A percentile compares a stretch with the other conserved stretches of the same genome.
phyloP scores from a whole-genome alignment of 1,140 invertebrate genomes.

The Lasioglossum baleicum region DNA sequence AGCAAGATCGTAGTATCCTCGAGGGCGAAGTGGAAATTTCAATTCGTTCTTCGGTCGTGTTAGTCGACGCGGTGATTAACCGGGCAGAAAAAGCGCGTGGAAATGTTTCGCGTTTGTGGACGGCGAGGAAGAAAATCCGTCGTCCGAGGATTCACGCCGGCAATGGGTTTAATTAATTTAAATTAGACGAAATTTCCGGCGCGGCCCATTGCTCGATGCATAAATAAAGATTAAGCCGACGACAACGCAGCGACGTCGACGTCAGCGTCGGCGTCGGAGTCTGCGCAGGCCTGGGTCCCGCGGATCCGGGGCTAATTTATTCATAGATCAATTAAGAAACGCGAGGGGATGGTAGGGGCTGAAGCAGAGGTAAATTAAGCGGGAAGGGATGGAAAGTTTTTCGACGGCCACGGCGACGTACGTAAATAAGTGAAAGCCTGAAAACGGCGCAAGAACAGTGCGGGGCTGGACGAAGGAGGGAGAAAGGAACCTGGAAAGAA shows the following conservation, averaged over 20 bases:
- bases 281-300: neutral
- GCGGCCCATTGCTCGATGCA: slow-evolving; percentile 15
- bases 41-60: neutral
- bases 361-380: slow-evolving; percentile 9
- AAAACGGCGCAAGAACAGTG: neutral
- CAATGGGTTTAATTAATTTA: slow-evolving; percentile 51
- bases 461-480: neutral
- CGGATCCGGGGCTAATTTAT: slow-evolving; percentile 54
- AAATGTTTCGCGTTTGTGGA: neutral
- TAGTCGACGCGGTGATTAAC: neutral
- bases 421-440: slow-evolving; percentile 1
- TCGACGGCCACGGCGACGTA: neutral
- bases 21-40: neutral
- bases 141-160: neutral
- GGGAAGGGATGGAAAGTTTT: slow-evolving; percentile 12
- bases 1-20: neutral
- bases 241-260: neutral
- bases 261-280: neutral
- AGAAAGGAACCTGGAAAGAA: slow-evolving; percentile 3
- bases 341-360: neutral
- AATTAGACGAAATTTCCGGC: slow-evolving; percentile 45
- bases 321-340: slow-evolving; percentile 61
- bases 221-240: slow-evolving; percentile 57
- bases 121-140: slow-evolving; percentile 8
- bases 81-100: neutral